Percentiles rank a stretch among this genome's conserved stretches.
phyloP scores from a whole-genome alignment of 2,797 vertebrate genomes.

The Melanotaenia trifasciata region DNA sequence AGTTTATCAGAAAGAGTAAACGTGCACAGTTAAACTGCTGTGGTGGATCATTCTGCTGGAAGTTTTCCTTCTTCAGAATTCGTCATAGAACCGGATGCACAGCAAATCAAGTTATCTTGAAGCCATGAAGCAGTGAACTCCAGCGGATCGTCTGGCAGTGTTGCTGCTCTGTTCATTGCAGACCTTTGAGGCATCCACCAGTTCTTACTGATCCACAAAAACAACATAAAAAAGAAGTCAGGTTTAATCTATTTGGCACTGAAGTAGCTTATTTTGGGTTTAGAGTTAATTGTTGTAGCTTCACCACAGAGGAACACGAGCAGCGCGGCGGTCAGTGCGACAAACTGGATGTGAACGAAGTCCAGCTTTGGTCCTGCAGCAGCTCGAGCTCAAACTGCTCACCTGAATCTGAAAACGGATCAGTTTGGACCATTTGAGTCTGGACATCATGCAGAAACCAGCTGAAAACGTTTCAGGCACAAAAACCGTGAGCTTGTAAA shows the following conservation, averaged over 20 bases:
- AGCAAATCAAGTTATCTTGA: too few relatives aligned
- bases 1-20: too few relatives aligned
- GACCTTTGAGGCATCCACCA: background rate
- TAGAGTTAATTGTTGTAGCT: background rate
- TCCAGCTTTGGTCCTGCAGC: slow-evolving; percentile 24
- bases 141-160: slow-evolving; percentile 7
- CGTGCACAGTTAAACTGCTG: too few relatives aligned
- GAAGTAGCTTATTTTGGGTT: slow-evolving; percentile 48
- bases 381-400: background rate
- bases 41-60: too few relatives aligned
- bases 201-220: background rate
- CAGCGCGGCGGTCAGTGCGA: background rate
- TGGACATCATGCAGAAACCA: too few relatives aligned
- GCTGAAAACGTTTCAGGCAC: too few relatives aligned
- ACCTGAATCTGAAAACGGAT: background rate
- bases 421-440: too few relatives aligned
- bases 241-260: slow-evolving; percentile 29
- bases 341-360: background rate
- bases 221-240: background rate
- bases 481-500: too few relatives aligned
- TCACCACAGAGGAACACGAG: background rate
- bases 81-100: too few relatives aligned
- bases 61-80: too few relatives aligned
- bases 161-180: background rate
- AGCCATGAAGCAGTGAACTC: background rate